phyloP scores from a whole-genome alignment of 1,140 invertebrate genomes.

The Liolophura sinensis region DNA sequence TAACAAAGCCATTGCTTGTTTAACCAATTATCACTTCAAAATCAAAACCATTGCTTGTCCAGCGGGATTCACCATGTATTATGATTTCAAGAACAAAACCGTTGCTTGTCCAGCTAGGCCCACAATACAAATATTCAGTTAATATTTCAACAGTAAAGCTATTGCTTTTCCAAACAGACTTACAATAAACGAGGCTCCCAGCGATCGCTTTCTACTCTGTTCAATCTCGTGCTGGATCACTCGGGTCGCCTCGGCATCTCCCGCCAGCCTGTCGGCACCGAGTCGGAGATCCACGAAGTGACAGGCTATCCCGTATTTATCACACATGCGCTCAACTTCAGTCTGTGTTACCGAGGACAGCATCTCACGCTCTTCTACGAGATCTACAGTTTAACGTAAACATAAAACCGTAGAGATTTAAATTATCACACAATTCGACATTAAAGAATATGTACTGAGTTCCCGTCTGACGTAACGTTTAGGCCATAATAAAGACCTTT shows the following conservation, averaged over 20 bases:
- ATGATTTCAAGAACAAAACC: not conserved
- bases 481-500: too few relatives aligned
- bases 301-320: constrained; percentile 23
- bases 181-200: constrained; percentile 18
- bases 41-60: too few relatives aligned
- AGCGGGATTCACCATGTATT: not conserved
- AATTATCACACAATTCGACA: too few relatives aligned
- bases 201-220: constrained; percentile 11
- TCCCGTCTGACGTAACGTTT: too few relatives aligned
- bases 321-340: constrained; percentile 20
- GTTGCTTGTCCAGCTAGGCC: not conserved
- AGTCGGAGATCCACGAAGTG: constrained; percentile 27
- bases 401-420: too few relatives aligned
- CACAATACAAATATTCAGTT: not conserved
- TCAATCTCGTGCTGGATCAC: constrained; percentile 12
- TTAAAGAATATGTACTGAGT: too few relatives aligned
- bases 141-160: not conserved
- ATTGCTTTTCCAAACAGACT: not conserved
- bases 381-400: constrained; percentile 9
- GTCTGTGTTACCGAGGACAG: constrained; percentile 25
- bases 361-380: constrained; percentile 27
- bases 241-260: constrained; percentile 11
- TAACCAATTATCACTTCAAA: not conserved
- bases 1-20: constrained; percentile 1
- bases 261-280: constrained; percentile 14